Conservation (phyloP, 2,113 vertebrate species). For the Chinchilla lanigera region DNA sequence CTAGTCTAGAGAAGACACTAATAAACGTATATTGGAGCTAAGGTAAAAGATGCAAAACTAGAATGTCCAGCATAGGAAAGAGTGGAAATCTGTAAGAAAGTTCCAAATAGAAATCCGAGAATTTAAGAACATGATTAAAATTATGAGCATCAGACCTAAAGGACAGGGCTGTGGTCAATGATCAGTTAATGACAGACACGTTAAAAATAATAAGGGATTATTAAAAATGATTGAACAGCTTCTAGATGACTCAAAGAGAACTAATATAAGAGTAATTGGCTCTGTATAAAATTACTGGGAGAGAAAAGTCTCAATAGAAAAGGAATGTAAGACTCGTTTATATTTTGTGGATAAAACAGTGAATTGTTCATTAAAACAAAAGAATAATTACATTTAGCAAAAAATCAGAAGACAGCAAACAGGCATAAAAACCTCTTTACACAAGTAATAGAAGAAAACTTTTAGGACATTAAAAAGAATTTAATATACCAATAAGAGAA, state of each 20-base stretch:
- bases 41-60: background rate
- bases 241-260: background rate
- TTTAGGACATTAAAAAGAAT: background rate
- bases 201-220: background rate
- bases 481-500: background rate
- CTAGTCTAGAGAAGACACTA: background rate
- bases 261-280: background rate
- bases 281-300: no score
- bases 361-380: no score
- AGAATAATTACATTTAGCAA: background rate
- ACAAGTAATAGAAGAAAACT: background rate
- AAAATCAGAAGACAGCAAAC: background rate
- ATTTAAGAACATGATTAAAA: background rate
- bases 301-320: no score
- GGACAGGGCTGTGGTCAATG: background rate
- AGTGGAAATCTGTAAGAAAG: background rate
- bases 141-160: background rate
- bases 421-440: background rate
- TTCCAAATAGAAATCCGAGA: background rate
- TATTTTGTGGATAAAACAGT: no score
- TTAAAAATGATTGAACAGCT: background rate
- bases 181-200: background rate
- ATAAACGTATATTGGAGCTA: background rate
- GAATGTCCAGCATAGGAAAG: background rate
- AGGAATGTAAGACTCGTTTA: no score